Base-by-base conservation (phyloP, 2,113 vertebrate species). In the Procavia capensis region DNA sequence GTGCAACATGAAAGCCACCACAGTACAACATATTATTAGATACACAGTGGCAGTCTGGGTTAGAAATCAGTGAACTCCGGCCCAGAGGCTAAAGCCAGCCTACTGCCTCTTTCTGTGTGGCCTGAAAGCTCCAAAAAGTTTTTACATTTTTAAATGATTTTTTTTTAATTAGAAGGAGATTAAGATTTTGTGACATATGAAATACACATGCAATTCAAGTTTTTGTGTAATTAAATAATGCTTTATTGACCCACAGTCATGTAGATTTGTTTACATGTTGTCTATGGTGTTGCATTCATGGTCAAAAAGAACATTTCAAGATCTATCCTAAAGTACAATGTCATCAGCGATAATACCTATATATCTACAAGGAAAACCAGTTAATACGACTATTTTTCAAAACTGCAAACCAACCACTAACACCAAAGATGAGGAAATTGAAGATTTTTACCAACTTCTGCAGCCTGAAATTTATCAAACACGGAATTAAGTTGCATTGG, bases 171-270 rank as follows among this genome's bases (percentile, higher is more conserved):
- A 82, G 91, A 94, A n/a, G 34, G 89, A n/a, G 27, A 91, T 68
- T 34, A 54, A 10, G 89, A 92, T 78, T 72, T 81, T 61, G 39
- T 68, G 63, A 80, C 64, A 41, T 39, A 50, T 74, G 31, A 90
- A 94, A 87, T 34, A 68, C n/a, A 39, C n/a, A 87, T 50, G 4
- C 88, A 85, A 94, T 81, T 94, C 66, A 93, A 79, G 88, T 93
- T 92, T 94, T 43, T 54, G 59, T 64, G 79, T 89, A 68, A 27
- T 43, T n/a, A 75, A 94, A 95, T 29, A 63, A 96, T 76, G 1
- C 14, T 76, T 86, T 16, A 66, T 64, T 89, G 63, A 36, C 34
- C 50, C 34, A 47, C 13, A 93, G 68, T 24, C 41, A 31, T 1
- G 13, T 41, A 70, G 68, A 36, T 87, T 80, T 88, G 47, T 68